phyloP scores from a whole-genome alignment of 1,140 invertebrate species.

The Cotesia glomerata region DNA sequence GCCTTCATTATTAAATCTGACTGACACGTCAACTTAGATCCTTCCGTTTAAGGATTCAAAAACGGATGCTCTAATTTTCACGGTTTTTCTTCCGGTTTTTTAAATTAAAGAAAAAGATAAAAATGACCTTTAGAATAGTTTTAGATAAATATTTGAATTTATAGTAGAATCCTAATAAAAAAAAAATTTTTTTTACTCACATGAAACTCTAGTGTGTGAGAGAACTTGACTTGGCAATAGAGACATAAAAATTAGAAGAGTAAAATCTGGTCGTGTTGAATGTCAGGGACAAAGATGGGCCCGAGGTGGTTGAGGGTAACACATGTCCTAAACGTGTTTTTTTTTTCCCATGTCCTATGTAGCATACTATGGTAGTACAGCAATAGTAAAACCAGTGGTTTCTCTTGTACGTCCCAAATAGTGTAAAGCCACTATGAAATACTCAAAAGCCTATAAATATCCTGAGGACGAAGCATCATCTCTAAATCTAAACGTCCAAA shows the following conservation, averaged over 20 bases:
- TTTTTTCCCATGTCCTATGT: neutral
- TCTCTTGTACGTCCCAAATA: neutral
- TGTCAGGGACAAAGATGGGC: neutral
- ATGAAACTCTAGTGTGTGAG: too few relatives aligned
- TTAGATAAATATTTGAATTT: too few relatives aligned
- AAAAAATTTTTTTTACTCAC: too few relatives aligned
- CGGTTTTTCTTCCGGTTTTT: neutral
- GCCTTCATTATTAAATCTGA: constrained; percentile 1
- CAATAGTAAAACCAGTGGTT: neutral
- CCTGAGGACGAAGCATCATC: too few relatives aligned
- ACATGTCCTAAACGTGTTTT: constrained; percentile 50
- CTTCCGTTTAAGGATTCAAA: too few relatives aligned
- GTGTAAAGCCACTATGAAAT: neutral
- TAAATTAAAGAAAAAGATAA: neutral
- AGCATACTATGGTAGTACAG: constrained; percentile 11
- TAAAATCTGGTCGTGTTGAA: neutral
- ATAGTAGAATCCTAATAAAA: too few relatives aligned
- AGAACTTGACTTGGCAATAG: neutral
- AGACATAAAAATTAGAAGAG: constrained; percentile 11
- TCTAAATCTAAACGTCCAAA: too few relatives aligned
- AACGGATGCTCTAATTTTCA: too few relatives aligned
- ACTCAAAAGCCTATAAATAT: neutral
- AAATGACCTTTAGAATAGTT: too few relatives aligned
- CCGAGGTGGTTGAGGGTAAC: constrained; percentile 46
- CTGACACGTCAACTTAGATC: too few relatives aligned